Evolutionary conservation across 2,797 vertebrate species (phyloP), one percentile per base, ranked within the genome.

Genomic region (Holocentrus rufus): DNA sequence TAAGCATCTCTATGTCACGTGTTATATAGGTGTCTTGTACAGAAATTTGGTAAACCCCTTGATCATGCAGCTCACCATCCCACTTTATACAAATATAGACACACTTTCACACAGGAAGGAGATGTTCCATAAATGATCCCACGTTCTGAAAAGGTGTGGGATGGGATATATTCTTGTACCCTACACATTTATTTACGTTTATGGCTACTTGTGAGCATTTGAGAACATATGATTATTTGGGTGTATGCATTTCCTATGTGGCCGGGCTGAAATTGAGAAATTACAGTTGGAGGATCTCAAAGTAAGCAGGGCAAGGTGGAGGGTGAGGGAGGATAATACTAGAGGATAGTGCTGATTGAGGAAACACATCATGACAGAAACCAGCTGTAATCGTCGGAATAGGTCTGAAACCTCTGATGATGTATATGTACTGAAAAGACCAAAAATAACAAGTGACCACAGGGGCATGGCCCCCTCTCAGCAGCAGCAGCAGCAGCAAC

Each of bases 141-240:
- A 17, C 74, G 72, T 85, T 74, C 75, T 52, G 67, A 54, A 72
- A 64, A 77, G 76, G 79, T 81, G 66, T 69, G 66, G 72, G 81
- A 87, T 72, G 69, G 76, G 69, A 83, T 71, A 80, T 49, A 73
- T 57, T 34, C 31, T 34, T 80, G 57, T 82, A 82, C 79, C 86
- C 79, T 92, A 91, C 87, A 91, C 84, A 85, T 89, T 34, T 34
- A 34, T 34, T 34, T 34, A 34, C 80, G 25, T 84, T 92, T 88
- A 89, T 66, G 77, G 90, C 85, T 69, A 53, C 86, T 87, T 72
- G 85, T 86, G 88, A 83, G 84, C 31, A 34, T 85, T 88, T 80
- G 65, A 80, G 80, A 93, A 91, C 93, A 88, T 93, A 86, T 93
- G 91, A 94, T 93, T 93, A 94, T 93, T 93, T 91, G 91, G 92